Base-by-base conservation (phyloP, 2,797 vertebrate species). In the Crax fasciolata region DNA sequence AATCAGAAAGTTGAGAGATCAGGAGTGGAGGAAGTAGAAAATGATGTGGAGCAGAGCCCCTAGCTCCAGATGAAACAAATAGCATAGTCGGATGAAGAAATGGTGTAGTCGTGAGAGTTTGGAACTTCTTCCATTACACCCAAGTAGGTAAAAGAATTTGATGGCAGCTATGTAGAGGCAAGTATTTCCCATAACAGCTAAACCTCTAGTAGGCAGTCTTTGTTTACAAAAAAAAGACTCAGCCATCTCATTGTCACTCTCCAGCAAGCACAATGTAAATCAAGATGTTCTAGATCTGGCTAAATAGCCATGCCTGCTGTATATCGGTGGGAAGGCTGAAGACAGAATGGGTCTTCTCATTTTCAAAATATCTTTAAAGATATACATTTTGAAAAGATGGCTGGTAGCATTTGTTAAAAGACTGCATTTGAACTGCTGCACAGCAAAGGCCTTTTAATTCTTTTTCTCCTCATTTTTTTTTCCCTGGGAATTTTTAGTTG, bases 401-500 rank as follows among this genome's bases (percentile, higher is more conserved):
- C 30, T 63, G 85, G 38, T 77, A 77, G 17, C n/a, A 19, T 88
- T 79, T 85, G 25, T 63, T 67, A 71, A 72, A 77, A 89, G n/a
- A 5, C 54, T 90, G 19, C 20, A 80, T 83, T 83, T 89, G 72
- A 89, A 86, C 58, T 74, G 21, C 63, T 43, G 66, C 89, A 76
- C 54, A 75, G 62, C 1, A 2, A 72, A 80, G 20, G 35, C 30
- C 27, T 81, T 89, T 81, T 73, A 92, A 84, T 72, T 62, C 41
- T 54, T 79, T 75, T 71, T 38, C 49, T 74, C 46, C 61, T 77
- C 43, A 61, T 76, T 41, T 89, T 20, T 77, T 46, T 87, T 90
- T 87, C 28, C 17, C 43, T 96, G 93, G 73, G 46, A 95, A 87
- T 68, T 89, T 62, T 92, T 87, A 78, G 38, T 43, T 90, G 41